Conservation (phyloP, 2,888 invertebrate genomes). For the Aphidoletes aphidimyza region DNA sequence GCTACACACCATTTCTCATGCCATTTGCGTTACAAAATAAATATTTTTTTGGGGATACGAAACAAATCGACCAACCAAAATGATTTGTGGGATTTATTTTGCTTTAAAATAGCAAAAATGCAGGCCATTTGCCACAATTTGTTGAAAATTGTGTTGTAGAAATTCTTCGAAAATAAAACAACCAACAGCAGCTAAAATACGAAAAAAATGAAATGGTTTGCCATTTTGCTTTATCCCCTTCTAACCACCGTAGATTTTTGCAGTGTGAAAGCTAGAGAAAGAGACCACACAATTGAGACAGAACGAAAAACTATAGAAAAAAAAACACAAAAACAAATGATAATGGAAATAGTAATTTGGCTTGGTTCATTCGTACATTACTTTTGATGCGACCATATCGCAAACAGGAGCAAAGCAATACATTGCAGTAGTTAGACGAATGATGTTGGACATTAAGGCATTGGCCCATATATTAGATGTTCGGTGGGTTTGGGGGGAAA, state of each 20-base stretch:
- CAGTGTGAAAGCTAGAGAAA: background rate
- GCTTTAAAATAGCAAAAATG: background rate
- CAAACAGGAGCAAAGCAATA: background rate
- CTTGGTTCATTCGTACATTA: slow-evolving; percentile 38
- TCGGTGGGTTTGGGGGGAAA: background rate
- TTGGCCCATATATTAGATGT: slow-evolving; percentile 6
- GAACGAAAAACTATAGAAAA: background rate
- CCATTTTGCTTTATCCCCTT: slow-evolving; percentile 32
- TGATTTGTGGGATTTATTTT: slow-evolving; percentile 15
- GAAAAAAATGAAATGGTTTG: slow-evolving; percentile 25
- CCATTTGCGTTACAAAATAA: no score
- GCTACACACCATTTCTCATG: no score
- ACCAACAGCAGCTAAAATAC: no score
- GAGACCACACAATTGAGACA: no score
- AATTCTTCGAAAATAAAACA: no score
- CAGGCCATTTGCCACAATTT: slow-evolving; percentile 12
- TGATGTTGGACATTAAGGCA: slow-evolving; percentile 26
- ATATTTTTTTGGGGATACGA: background rate
- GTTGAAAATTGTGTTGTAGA: slow-evolving; percentile 5
- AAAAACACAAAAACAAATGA: background rate
- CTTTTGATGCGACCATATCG: background rate
- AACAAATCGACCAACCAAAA: background rate
- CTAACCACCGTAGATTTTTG: background rate
- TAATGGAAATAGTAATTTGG: slow-evolving; percentile 49
- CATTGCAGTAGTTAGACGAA: background rate